Evolutionary conservation across 1,140 invertebrate species (phyloP), one percentile per base, ranked within the genome.

Genomic region (Antheraea mylitta): DNA sequence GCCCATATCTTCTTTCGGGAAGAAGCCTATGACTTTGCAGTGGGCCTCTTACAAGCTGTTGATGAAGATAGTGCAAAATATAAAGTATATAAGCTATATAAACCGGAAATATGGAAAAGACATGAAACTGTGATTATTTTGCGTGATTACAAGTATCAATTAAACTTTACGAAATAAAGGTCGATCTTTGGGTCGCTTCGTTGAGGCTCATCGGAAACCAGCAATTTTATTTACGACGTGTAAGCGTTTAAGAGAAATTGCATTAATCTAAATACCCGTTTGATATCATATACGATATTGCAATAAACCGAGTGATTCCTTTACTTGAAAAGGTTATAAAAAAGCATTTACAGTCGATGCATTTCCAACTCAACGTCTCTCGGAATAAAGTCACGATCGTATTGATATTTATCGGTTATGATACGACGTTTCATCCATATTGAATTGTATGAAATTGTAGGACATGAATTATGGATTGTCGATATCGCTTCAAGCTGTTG

Each of bases 401-500:
- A 68, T 63, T 79, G 77, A 70, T 72, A 68, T 68, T 66, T 68
- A 30, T 30, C 60, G 61, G 36, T 64, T 64, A 68, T 73, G 71
- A 79, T 87, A 81, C 73, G 79, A 70, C 72, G 66, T 68, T 82
- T 70, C 38, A 22, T 64, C 73, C 72, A 70, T 64, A 72, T 76
- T 67, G 77, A 81, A 81, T 83, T 81, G 82, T 92, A 90, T 92
- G 82, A 90, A 90, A 90, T 92, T 92, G 88, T 90, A 86, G 84
- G 85, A 90, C 90, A 92, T 92, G 90, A 92, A 92, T 92, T 92
- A 92, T 92, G 87, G 88, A 92, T 92, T 92, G 87, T 90, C 90
- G 90, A 92, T 92, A 90, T 87, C 85, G 90, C 87, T 89, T 83
- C 87, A 90, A 92, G 90, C 90, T 92, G 90, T 90, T 88, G 84